Evolutionary conservation across 2,113 vertebrate genomes (phyloP).

Genomic region (Ochotona curzoniae): DNA sequence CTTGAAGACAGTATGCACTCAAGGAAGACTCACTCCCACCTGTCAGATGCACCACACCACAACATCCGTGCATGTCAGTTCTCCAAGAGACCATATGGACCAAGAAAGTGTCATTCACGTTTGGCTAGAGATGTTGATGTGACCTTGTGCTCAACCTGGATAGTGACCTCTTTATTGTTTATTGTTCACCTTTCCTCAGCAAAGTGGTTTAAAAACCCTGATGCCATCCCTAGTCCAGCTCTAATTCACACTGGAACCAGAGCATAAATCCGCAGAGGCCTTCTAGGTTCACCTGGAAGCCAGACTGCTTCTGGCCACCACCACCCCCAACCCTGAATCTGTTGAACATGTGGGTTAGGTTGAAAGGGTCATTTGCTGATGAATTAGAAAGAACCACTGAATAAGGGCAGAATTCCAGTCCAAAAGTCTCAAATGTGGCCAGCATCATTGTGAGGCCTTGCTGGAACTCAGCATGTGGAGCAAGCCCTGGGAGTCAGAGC

Average conservation of each 20-base stretch:
- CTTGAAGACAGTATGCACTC: neutral
- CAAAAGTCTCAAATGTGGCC: rapidly evolving
- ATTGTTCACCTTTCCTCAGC: neutral
- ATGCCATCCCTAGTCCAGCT: neutral
- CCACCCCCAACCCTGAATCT: too few relatives aligned
- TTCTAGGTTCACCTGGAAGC: neutral
- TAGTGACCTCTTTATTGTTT: neutral
- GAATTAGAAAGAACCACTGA: neutral
- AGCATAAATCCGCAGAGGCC: neutral
- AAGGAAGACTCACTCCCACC: neutral
- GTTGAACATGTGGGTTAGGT: neutral
- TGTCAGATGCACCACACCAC: neutral
- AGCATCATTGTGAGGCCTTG: neutral
- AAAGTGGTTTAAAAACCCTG: neutral
- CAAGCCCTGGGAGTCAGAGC: rapidly evolving
- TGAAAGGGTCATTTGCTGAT: neutral
- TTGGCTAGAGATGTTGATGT: neutral
- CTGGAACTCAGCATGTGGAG: too few relatives aligned
- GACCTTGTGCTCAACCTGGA: neutral
- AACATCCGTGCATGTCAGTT: neutral
- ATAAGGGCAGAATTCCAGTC: neutral
- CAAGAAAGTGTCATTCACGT: neutral
- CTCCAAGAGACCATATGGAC: neutral
- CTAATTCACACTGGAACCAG: neutral
- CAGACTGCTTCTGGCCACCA: neutral